Conservation (phyloP, 2,888 invertebrate genomes). For the Eubasilissa splendida region DNA sequence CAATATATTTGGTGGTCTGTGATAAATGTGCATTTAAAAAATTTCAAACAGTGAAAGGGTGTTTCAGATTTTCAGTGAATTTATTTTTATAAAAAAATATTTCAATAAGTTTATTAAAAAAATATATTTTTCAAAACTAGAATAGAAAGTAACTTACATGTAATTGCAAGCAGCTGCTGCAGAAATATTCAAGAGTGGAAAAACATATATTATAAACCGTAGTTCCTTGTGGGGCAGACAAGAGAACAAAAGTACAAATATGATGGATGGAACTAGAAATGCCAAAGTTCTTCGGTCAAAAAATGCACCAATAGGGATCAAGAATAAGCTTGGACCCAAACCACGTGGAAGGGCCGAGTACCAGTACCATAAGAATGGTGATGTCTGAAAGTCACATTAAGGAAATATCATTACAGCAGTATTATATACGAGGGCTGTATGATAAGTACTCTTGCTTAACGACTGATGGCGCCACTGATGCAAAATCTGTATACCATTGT, state of each 20-base stretch:
- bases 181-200: conserved; percentile 92
- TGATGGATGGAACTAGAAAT: conserved; percentile 79
- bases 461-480: too few relatives aligned
- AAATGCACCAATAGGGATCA: conserved; percentile 85
- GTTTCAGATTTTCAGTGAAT: too few relatives aligned
- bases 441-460: too few relatives aligned
- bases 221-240: conserved; percentile 98
- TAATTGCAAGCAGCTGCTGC: conserved; percentile 90
- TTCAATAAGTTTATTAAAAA: neutral
- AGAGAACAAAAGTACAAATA: conserved; percentile 93
- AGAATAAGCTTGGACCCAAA: conserved; percentile 83
- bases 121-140: neutral
- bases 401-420: neutral
- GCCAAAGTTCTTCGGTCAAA: conserved; percentile 81
- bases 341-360: conserved; percentile 97
- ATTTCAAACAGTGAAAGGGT: too few relatives aligned
- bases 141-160: conserved; percentile 78
- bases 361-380: conserved; percentile 98
- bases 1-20: too few relatives aligned
- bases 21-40: too few relatives aligned
- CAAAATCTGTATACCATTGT: too few relatives aligned
- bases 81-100: too few relatives aligned
- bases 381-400: conserved; percentile 75
- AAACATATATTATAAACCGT: conserved; percentile 97
- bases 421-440: too few relatives aligned